Conservation (phyloP, 2,797 vertebrate genomes). For the Prionace glauca region DNA sequence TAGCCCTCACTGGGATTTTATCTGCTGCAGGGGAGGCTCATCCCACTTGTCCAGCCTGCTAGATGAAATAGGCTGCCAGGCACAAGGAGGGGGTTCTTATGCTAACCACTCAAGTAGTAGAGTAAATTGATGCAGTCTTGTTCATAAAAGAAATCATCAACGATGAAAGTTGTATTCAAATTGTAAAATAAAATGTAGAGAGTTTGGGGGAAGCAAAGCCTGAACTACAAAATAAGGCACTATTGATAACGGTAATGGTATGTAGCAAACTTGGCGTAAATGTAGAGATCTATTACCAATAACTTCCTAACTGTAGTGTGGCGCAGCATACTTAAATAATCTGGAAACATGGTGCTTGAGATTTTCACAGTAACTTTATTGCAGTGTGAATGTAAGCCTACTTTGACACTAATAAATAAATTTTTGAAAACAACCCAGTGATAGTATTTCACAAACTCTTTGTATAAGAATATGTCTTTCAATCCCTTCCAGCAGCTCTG, state of each 20-base stretch:
- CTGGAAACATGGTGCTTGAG: background rate
- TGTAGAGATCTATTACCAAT: background rate
- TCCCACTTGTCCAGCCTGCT: no score
- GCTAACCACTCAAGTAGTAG: background rate
- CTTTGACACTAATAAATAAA: no score
- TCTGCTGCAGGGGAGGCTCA: no score
- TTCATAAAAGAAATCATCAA: background rate
- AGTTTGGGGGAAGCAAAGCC: background rate
- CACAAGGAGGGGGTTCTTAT: background rate
- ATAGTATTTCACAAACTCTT: background rate
- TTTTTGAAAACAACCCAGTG: background rate
- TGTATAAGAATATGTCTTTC: background rate
- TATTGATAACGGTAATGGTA: background rate
- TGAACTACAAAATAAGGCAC: background rate
- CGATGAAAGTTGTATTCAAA: background rate
- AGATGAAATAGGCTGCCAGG: no score
- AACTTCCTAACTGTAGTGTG: background rate
- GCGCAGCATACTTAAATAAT: background rate
- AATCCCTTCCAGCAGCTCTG: background rate
- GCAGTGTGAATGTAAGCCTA: no score
- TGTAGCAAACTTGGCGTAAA: background rate
- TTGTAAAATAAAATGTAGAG: no score
- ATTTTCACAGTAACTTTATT: no score
- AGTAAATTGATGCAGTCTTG: background rate
- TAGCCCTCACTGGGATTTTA: no score